Evolutionary conservation across 35 echinoderm and acorn worm species (phyloP).

Genomic region (Diadema setosum): DNA sequence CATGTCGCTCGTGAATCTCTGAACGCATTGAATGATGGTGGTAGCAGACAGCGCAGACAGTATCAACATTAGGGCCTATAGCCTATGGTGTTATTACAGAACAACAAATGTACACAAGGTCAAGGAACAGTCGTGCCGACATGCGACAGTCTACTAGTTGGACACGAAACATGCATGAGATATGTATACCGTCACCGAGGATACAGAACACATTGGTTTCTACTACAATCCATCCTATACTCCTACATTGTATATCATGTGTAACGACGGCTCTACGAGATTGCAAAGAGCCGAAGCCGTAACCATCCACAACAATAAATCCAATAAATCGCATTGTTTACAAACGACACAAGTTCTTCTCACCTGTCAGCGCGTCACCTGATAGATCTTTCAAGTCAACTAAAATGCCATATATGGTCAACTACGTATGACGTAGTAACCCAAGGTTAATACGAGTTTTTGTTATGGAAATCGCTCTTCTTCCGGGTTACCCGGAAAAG

Average conservation of each 20-base stretch:
- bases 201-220: background rate
- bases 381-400: conserved; percentile 22
- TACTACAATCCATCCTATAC: background rate
- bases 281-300: background rate
- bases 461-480: conserved; percentile 44
- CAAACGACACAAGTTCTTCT: background rate
- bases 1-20: too few species aligned
- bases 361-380: background rate
- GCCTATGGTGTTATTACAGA: too few species aligned
- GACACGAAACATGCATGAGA: too few species aligned
- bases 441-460: conserved; percentile 1
- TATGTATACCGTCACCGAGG: background rate
- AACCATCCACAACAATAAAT: background rate
- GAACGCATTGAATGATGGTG: too few species aligned
- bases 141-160: too few species aligned
- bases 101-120: too few species aligned
- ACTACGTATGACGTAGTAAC: background rate
- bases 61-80: too few species aligned
- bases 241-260: background rate
- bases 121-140: too few species aligned
- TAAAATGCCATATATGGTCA: conserved; percentile 33
- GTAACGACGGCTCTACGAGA: background rate
- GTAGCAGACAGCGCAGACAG: too few species aligned
- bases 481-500: conserved; percentile 53
- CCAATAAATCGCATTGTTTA: background rate